Conservation (phyloP, 2,888 invertebrate genomes). For the Melanophora roralis region DNA sequence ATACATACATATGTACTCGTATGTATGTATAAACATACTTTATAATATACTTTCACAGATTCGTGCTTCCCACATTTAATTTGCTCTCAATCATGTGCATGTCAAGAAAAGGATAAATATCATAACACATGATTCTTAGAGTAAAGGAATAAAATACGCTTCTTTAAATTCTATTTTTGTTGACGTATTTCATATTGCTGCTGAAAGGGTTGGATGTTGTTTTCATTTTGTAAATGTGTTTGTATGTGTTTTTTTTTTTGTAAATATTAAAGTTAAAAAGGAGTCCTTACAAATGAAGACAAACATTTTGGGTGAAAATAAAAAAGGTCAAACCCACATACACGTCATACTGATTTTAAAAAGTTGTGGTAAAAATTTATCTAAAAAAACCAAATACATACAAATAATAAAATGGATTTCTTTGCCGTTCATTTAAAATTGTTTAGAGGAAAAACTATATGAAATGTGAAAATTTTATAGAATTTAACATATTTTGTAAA, state of each 20-base stretch:
- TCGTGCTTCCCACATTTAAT: background rate
- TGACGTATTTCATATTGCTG: background rate
- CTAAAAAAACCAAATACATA: too few relatives aligned
- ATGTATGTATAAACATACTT: background rate
- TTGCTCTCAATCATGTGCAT: background rate
- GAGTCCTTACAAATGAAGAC: background rate
- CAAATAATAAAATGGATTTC: too few relatives aligned
- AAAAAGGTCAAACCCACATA: background rate
- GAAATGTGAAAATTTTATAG: too few relatives aligned
- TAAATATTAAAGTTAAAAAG: background rate
- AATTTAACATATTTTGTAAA: too few relatives aligned
- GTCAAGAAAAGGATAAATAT: slow-evolving; percentile 25
- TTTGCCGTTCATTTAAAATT: too few relatives aligned
- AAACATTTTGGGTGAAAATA: background rate
- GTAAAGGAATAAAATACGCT: background rate
- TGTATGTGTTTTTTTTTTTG: background rate
- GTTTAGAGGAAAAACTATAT: too few relatives aligned
- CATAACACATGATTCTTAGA: slow-evolving; percentile 45
- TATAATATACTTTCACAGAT: background rate
- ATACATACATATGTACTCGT: background rate
- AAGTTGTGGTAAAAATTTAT: too few relatives aligned
- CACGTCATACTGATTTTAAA: background rate
- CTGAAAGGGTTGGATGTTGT: background rate
- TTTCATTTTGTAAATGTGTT: background rate
- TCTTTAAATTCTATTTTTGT: background rate